Conservation (phyloP, 1,140 invertebrate species). For the Brachionus rubens region DNA sequence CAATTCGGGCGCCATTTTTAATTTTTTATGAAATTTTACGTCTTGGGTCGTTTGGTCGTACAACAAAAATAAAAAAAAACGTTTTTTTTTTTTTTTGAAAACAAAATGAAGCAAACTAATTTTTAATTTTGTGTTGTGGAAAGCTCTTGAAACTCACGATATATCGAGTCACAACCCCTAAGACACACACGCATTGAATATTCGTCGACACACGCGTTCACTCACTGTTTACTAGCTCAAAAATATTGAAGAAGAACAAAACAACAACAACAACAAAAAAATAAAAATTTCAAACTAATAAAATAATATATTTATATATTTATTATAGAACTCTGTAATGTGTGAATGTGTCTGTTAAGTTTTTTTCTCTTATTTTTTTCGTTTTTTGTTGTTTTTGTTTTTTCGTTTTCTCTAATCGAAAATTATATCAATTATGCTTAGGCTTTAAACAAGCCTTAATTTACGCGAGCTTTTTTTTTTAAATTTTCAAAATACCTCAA, state of each 20-base stretch:
- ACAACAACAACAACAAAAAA: not conserved
- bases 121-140: not conserved
- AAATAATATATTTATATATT: not conserved
- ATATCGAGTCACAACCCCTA: not conserved
- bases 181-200: not conserved
- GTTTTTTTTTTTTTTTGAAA: too few relatives aligned
- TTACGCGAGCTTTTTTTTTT: too few relatives aligned
- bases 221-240: too few relatives aligned
- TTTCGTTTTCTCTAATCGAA: too few relatives aligned
- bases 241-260: not conserved
- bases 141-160: not conserved
- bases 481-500: too few relatives aligned
- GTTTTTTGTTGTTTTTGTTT: not conserved
- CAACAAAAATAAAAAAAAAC: too few relatives aligned
- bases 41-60: too few relatives aligned
- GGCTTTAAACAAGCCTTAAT: slow-evolving; percentile 26
- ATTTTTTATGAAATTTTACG: too few relatives aligned
- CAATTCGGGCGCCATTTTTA: too few relatives aligned
- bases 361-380: not conserved
- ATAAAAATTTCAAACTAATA: not conserved
- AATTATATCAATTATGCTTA: slow-evolving; percentile 33
- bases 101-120: too few relatives aligned
- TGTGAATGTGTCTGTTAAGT: slow-evolving; percentile 33
- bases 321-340: not conserved
- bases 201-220: too few relatives aligned